phyloP scores from a whole-genome alignment of 2,888 invertebrate species.

The Drosophila conformis region DNA sequence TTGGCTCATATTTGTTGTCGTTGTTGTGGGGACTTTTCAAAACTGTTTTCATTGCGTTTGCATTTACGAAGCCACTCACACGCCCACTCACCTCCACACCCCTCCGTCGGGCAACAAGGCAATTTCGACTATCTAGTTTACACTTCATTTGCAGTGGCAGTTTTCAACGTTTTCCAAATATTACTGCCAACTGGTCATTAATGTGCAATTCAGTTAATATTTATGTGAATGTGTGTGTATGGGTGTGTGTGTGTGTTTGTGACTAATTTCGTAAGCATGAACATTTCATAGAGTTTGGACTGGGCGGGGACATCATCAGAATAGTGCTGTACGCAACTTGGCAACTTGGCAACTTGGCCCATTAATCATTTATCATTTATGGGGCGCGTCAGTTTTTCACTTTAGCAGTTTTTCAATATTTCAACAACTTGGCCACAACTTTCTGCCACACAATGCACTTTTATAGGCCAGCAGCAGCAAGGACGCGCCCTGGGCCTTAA shows the following conservation, averaged over 20 bases:
- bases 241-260: slow-evolving; percentile 23
- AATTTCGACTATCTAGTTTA: slow-evolving; percentile 58
- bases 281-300: slow-evolving; percentile 66
- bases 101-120: neutral
- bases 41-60: slow-evolving; percentile 66
- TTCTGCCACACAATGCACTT: slow-evolving; percentile 62
- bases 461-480: slow-evolving; percentile 56
- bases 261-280: slow-evolving; percentile 65
- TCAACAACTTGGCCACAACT: slow-evolving; percentile 56
- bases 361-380: slow-evolving; percentile 82
- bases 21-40: slow-evolving; percentile 55
- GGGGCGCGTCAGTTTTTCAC: slow-evolving; percentile 58
- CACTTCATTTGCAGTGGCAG: slow-evolving; percentile 74
- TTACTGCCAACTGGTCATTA: slow-evolving; percentile 65
- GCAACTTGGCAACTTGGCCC: slow-evolving; percentile 27
- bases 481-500: slow-evolving; percentile 50
- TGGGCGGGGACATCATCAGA: slow-evolving; percentile 40
- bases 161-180: slow-evolving; percentile 61
- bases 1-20: slow-evolving; percentile 62
- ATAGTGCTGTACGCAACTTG: slow-evolving; percentile 56
- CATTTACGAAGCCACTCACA: slow-evolving; percentile 32
- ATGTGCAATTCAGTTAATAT: slow-evolving; percentile 56
- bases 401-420: slow-evolving; percentile 51
- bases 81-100: neutral
- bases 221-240: slow-evolving; percentile 14